Conservation (phyloP, 2,888 invertebrate species). For the Dolichopus griseipennis region DNA sequence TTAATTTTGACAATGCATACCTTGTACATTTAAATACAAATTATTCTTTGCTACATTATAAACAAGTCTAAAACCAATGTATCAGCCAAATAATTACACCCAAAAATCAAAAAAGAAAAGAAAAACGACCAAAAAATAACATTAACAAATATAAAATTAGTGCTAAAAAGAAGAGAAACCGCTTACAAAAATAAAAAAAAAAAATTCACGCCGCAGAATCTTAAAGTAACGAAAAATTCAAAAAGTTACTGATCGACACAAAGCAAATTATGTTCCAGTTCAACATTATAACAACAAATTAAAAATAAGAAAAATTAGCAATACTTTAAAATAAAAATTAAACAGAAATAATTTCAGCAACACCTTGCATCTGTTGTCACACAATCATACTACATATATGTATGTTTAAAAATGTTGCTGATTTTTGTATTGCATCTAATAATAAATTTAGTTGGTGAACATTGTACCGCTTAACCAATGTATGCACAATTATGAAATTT, state of each 20-base stretch:
- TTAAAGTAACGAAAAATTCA: neutral
- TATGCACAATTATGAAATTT: no score
- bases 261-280: conserved; percentile 4
- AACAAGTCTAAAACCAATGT: neutral
- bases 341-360: neutral
- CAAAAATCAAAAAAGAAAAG: neutral
- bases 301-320: neutral
- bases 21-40: no score
- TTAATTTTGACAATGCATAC: no score
- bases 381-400: neutral
- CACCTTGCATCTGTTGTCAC: neutral
- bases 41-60: neutral
- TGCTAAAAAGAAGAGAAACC: neutral
- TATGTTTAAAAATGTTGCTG: no score
- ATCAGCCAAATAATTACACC: conserved; percentile 4
- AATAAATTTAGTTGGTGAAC: no score
- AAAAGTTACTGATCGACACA: neutral
- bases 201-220: neutral
- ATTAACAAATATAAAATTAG: neutral
- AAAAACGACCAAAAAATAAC: neutral
- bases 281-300: conserved; percentile 1
- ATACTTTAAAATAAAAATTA: neutral
- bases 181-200: no score
- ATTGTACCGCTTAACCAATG: no score
- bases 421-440: no score